These are phyloP conservation scores for Lissonota sp. DNA, from an alignment of 2,888 invertebrate species.

Conservation along the genomic window DNA sequence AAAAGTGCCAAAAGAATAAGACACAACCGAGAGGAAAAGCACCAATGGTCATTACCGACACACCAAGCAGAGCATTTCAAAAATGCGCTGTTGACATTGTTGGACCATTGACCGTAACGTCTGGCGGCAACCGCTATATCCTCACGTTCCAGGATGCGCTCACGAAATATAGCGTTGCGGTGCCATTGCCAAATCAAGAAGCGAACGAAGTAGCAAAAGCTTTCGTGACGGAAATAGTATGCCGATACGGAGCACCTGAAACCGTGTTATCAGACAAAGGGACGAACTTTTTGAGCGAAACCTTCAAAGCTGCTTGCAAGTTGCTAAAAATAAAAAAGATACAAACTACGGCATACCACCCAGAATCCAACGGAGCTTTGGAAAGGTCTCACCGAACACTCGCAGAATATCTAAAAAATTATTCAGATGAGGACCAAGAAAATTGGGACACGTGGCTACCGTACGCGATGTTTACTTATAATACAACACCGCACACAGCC, in stretches of 20 bases:
- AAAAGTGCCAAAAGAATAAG: conserved; percentile 50
- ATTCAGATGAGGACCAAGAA: conserved; percentile 56
- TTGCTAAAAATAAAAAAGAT: not conserved
- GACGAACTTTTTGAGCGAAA: not conserved
- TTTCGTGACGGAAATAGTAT: conserved; percentile 8
- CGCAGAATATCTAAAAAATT: conserved; percentile 26
- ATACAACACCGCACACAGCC: conserved; percentile 58
- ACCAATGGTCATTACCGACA: conserved; percentile 60
- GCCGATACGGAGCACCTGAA: not conserved
- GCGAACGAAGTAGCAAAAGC: conserved; percentile 56
- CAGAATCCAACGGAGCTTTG: not conserved
- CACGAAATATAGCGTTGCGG: conserved; percentile 46
- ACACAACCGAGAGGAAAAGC: conserved; percentile 23
- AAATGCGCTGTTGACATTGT: conserved; percentile 42
- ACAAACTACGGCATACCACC: conserved; percentile 2
- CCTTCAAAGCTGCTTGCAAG: not conserved
- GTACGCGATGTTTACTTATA: conserved; percentile 66
- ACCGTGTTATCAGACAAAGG: not conserved
- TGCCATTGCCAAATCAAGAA: conserved; percentile 49
- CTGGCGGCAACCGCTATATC: conserved; percentile 56
- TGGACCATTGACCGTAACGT: conserved; percentile 21
- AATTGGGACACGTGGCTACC: conserved; percentile 70
- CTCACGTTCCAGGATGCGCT: conserved; percentile 55
- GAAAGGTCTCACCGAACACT: conserved; percentile 10
- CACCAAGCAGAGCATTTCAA: conserved; percentile 55